A percentile compares a stretch with the other conserved stretches of the same genome.
These are phyloP conservation scores for Drosophila hydei DNA, from an alignment of 1,140 invertebrate genomes.

Conservation along the genomic window DNA sequence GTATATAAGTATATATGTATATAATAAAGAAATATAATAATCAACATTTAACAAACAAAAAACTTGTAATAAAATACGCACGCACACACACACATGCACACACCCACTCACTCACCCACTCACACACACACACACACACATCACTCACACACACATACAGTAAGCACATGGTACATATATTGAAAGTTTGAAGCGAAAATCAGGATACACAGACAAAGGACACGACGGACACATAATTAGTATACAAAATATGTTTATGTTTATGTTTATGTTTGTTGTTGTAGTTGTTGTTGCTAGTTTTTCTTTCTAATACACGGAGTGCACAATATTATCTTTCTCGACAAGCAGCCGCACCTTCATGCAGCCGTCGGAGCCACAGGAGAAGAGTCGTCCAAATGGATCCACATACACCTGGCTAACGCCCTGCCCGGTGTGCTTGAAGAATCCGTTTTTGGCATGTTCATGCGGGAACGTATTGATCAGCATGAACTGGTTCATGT, in stretches of 20 bases:
- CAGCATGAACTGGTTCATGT: constrained; percentile 92
- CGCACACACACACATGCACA: not conserved
- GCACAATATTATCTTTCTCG: constrained; percentile 80
- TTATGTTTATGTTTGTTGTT: constrained; percentile 15
- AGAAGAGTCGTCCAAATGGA: constrained; percentile 93
- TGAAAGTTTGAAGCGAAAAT: constrained; percentile 3
- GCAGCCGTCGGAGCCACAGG: constrained; percentile 99
- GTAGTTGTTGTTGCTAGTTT: constrained; percentile 11
- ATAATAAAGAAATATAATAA: constrained; percentile 64
- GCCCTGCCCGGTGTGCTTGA: constrained; percentile 98
- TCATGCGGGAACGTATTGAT: constrained; percentile 95
- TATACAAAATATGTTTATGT: constrained; percentile 16
- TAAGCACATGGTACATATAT: constrained; percentile 26
- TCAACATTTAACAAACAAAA: constrained; percentile 78
- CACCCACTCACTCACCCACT: not conserved
- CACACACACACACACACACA: constrained; percentile 9
- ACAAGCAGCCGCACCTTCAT: constrained; percentile 98
- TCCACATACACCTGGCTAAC: constrained; percentile 98
- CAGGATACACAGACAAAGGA: constrained; percentile 16
- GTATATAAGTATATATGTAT: constrained; percentile 52
- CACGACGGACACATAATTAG: constrained; percentile 35
- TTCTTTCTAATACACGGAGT: constrained; percentile 74
- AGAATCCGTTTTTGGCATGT: constrained; percentile 96
- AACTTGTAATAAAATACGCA: constrained; percentile 44
- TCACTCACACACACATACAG: not conserved